Evolutionary conservation across 2,797 vertebrate genomes (phyloP).

Genomic region (Spatula clypeata): DNA sequence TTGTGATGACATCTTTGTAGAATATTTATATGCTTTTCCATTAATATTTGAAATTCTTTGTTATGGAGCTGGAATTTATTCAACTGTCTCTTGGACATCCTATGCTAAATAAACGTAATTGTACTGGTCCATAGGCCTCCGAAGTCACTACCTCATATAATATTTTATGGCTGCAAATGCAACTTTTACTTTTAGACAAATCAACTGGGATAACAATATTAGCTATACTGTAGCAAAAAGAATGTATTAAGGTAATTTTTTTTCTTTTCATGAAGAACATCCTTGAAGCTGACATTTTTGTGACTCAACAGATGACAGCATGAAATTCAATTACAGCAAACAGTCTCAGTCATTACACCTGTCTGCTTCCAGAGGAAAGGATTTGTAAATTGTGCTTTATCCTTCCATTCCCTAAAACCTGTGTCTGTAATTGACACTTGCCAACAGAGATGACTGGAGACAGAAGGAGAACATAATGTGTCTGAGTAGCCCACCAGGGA

Average conservation of each 20-base stretch:
- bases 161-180: background rate
- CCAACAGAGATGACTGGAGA: conserved; percentile 83
- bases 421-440: conserved; percentile 87
- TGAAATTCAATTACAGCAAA: conserved; percentile 88
- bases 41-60: conserved; percentile 64
- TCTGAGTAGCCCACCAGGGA: conserved; percentile 78
- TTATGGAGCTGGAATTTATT: conserved; percentile 27
- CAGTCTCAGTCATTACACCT: conserved; percentile 84
- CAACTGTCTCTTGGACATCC: background rate
- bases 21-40: conserved; percentile 50
- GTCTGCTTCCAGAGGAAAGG: conserved; percentile 84
- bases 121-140: background rate
- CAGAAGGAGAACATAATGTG: conserved; percentile 81
- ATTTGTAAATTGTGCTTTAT: conserved; percentile 88
- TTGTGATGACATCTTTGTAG: conserved; percentile 51
- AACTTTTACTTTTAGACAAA: background rate
- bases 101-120: conserved; percentile 24
- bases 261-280: conserved; percentile 63
- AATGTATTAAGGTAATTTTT: conserved; percentile 21
- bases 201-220: conserved; percentile 9
- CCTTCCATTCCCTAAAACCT: conserved; percentile 83
- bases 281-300: conserved; percentile 83
- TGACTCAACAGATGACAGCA: conserved; percentile 85
- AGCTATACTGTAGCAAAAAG: conserved; percentile 39
- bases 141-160: background rate